Evolutionary conservation across 2,797 vertebrate species (phyloP), one percentile per base, ranked within the genome.

Genomic region (Chloroceryle inda): DNA sequence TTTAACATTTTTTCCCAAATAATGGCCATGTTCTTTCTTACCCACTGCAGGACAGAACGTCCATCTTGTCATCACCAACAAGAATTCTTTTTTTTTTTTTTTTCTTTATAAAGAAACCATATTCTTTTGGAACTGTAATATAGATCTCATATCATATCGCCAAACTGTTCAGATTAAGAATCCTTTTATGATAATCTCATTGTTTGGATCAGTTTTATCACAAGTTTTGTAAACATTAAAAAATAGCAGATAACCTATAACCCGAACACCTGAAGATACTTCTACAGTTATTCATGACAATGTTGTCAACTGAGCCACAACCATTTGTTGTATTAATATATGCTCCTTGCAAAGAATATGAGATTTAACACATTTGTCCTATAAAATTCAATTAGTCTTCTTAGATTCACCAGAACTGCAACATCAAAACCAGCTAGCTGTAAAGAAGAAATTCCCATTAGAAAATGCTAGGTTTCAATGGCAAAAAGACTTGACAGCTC

Each of bases 391-490:
- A 35, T 74, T 85, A 92, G 71, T 13, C 23, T 45, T 73, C 63
- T 93, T 19, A 88, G 76, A 84, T 31, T 55, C 20, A 76, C 11
- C 17, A 42, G 49, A 85, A 52, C 23, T 33, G 21, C 18, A 84
- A 69, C 69, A 94, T 91, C 92, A 96, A 94, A 96, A 91, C n/a
- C 4, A 3, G 12, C 22, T 45, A 50, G n/a, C 33, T 44, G 45
- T 42, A 69, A 85, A 89, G 68, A 87, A 68, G 35, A 85, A 85
- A 92, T 78, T 92, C 82, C 87, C 59, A 42, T 76, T 62, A 92
- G 87, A 90, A 96, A 90, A 86, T 9, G 1, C 26, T 29, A 29
- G 1, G 9, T 58, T 89, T 92, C 91, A 76, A 67, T 24, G 27
- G 79, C 76, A 90, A 31, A 62, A 74, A 68, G 56, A 83, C 53